A percentile compares a stretch with the other conserved stretches of the same genome.
Evolutionary conservation across 2,888 invertebrate genomes (phyloP).

Genomic region (Archips xylosteana): DNA sequence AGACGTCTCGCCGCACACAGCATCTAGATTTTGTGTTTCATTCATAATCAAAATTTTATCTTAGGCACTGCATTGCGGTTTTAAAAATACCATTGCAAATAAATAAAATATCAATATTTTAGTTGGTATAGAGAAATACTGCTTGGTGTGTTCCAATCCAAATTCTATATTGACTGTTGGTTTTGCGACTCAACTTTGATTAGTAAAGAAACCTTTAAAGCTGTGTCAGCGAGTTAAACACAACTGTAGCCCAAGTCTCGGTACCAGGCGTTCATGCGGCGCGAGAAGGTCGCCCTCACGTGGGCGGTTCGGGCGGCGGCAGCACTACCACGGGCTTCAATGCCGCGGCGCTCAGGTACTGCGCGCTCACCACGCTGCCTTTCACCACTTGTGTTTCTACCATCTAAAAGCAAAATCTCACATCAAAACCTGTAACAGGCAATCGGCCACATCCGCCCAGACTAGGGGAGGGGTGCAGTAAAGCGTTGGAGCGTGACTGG

Average conservation of each 20-base stretch:
- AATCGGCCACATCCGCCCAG: background rate
- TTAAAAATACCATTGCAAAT: no score
- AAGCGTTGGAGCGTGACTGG: background rate
- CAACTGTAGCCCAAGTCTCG: slow-evolving; percentile 25
- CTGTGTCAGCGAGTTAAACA: background rate
- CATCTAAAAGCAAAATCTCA: slow-evolving; percentile 60
- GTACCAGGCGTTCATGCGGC: slow-evolving; percentile 51
- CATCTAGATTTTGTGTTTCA: background rate
- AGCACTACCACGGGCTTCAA: slow-evolving; percentile 90
- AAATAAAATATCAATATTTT: background rate
- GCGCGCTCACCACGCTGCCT: slow-evolving; percentile 87
- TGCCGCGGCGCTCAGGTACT: slow-evolving; percentile 87
- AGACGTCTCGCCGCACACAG: background rate
- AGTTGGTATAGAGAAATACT: no score
- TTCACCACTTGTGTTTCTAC: slow-evolving; percentile 85
- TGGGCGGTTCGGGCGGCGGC: slow-evolving; percentile 51
- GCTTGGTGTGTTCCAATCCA: no score
- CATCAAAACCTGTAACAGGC: background rate
- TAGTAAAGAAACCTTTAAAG: background rate
- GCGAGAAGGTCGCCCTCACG: slow-evolving; percentile 45
- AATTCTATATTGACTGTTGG: background rate
- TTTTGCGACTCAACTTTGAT: background rate
- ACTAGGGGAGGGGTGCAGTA: background rate
- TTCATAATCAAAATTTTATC: background rate
- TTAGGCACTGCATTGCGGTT: no score